A percentile compares a stretch with the other conserved stretches of the same genome.
Evolutionary conservation across 2,113 vertebrate species (phyloP).

Genomic region (Ictidomys tridecemlineatus): DNA sequence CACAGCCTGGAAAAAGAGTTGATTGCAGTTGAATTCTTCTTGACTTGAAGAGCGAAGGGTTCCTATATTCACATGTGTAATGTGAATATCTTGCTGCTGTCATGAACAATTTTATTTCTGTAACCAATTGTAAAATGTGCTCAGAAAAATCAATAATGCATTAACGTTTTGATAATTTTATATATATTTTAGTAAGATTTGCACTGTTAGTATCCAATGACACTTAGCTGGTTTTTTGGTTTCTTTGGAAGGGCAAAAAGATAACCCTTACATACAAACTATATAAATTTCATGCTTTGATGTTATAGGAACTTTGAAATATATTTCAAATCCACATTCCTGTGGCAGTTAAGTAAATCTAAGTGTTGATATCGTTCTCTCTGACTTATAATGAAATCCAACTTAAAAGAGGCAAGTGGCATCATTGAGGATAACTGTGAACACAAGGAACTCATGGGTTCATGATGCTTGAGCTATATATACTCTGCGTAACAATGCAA

Average conservation of each 20-base stretch:
- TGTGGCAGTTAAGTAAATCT: neutral
- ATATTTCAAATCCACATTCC: conserved; percentile 17
- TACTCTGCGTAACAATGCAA: neutral
- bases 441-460: rapidly evolving
- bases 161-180: conserved; percentile 63
- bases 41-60: neutral
- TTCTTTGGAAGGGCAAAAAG: neutral
- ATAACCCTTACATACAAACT: neutral
- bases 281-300: neutral
- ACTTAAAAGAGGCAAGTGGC: neutral
- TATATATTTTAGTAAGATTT: neutral
- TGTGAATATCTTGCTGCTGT: neutral
- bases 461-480: rapidly evolving
- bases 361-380: neutral
- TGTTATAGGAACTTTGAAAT: conserved; percentile 26
- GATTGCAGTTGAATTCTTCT: conserved; percentile 31
- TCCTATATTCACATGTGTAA: neutral
- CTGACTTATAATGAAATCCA: neutral
- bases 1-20: neutral
- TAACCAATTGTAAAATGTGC: neutral
- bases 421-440: neutral
- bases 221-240: neutral
- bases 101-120: neutral
- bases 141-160: conserved; percentile 59
- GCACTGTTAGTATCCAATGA: neutral